phyloP scores from a whole-genome alignment of 2,113 vertebrate genomes.

The Nipponia nippon region DNA sequence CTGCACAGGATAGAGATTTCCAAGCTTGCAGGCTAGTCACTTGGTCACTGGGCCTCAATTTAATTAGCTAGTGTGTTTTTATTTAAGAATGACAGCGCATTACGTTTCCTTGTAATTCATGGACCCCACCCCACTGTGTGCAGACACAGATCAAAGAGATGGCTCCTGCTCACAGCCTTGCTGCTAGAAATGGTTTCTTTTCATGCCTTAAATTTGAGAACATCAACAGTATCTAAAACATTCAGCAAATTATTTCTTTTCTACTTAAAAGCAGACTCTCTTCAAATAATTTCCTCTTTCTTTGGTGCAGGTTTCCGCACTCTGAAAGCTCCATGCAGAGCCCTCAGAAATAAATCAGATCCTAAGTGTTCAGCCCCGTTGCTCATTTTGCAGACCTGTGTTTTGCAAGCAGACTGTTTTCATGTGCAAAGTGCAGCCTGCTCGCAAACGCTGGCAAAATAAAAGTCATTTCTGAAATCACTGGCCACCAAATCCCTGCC shows the following conservation, averaged over 20 bases:
- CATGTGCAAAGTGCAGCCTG: not conserved
- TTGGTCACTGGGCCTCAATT: not conserved
- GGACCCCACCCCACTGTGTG: slow-evolving; percentile 7
- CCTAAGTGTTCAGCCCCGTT: not conserved
- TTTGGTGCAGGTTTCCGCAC: not conserved
- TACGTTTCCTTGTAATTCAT: slow-evolving; percentile 32
- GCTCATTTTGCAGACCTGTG: not conserved
- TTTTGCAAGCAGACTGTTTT: not conserved
- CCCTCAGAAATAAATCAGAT: not conserved
- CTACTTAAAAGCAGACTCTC: not conserved
- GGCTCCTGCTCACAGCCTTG: not conserved
- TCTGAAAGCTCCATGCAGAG: not conserved
- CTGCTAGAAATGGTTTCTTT: not conserved
- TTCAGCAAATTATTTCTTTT: not conserved
- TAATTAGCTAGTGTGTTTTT: slow-evolving; percentile 35
- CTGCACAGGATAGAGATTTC: not conserved
- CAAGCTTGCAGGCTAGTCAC: not conserved
- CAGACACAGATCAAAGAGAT: slow-evolving; percentile 30
- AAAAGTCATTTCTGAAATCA: not conserved
- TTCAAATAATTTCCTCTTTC: slow-evolving; percentile 16
- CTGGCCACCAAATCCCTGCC: not conserved
- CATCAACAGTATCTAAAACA: slow-evolving; percentile 22
- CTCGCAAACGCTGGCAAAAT: not conserved
- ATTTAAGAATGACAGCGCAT: slow-evolving; percentile 24
- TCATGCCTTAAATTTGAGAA: slow-evolving; percentile 43